Evolutionary conservation across 2,797 vertebrate species (phyloP), one percentile per base, ranked within the genome.

Genomic region (Takifugu rubripes): DNA sequence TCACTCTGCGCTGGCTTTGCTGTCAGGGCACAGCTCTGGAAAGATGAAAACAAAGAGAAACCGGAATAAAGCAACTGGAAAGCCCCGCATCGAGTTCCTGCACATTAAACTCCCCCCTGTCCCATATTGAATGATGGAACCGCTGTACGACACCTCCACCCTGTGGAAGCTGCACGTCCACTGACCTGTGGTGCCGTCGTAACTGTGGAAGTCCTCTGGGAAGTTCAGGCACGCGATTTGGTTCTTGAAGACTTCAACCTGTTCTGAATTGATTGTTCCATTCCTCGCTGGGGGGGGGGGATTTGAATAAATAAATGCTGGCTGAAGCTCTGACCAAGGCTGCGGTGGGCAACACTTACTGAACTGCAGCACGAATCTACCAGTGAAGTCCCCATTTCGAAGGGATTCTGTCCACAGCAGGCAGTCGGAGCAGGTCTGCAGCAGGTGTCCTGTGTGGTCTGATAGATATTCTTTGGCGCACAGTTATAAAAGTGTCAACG

Each of bases 341-440:
- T 11, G 24, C 58, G 3, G 8, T 55, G 10, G 25, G 27, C 10
- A n/a, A 9, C 29, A 80, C 87, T 81, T 68, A 89, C 89, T 88
- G 72, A 88, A 89, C 68, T 65, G 87, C 71, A 90, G 49, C 63
- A 90, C 67, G 79, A 73, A 88, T 78, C 89, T 70, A 3, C 87
- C 87, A 0, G 71, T 81, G 43, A 77, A 8, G 3, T 87, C 89
- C 44, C 61, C 53, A 1, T 90, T 89, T 43, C 81, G 67, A 45
- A 88, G 88, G 33, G 76, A 84, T 73, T 87, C 89, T 0, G 84
- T 88, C 89, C 89, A 90, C 62, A 90, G 82, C 62, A 90, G 82
- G 50, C 87, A 89, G 78, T 83, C 75, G 0, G 84, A 46, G 68
- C 87, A 88, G 0, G 87, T 87, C 75, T 79, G 77, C 8, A 90